Percentiles rank a stretch among this genome's conserved stretches.
Evolutionary conservation across 2,797 vertebrate genomes (phyloP).

Genomic region (Nasua narica): DNA sequence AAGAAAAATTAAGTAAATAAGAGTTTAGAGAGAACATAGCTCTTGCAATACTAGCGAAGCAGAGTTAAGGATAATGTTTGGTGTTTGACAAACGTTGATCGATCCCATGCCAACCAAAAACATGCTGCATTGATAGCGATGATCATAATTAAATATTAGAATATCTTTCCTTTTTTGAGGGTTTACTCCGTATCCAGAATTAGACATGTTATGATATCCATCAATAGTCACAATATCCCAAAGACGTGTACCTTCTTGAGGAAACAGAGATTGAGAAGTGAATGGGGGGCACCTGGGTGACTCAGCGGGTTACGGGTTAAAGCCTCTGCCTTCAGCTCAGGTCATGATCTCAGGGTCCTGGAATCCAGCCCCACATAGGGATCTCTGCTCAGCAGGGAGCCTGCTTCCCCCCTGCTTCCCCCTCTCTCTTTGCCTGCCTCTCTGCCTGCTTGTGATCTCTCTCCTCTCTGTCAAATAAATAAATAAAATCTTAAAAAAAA

Average conservation of each 20-base stretch:
- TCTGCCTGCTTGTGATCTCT: no score
- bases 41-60: not conserved
- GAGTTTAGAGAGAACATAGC: not conserved
- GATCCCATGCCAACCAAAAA: not conserved
- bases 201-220: not conserved
- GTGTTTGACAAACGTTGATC: not conserved
- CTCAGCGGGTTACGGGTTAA: no score
- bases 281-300: no score
- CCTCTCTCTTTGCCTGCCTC: no score
- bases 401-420: no score
- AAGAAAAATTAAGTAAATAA: constrained; percentile 25
- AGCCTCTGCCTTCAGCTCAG: no score
- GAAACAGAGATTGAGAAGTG: not conserved
- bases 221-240: not conserved
- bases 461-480: no score
- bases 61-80: not conserved
- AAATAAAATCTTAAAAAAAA: no score
- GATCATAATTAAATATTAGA: not conserved
- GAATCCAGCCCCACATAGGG: no score
- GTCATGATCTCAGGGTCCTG: no score
- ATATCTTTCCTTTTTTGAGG: not conserved
- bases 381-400: no score
- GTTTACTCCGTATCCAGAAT: not conserved
- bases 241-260: not conserved
- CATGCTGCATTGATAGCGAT: not conserved